Conservation (phyloP, 2,888 invertebrate genomes). For the Epinotia bilunana region DNA sequence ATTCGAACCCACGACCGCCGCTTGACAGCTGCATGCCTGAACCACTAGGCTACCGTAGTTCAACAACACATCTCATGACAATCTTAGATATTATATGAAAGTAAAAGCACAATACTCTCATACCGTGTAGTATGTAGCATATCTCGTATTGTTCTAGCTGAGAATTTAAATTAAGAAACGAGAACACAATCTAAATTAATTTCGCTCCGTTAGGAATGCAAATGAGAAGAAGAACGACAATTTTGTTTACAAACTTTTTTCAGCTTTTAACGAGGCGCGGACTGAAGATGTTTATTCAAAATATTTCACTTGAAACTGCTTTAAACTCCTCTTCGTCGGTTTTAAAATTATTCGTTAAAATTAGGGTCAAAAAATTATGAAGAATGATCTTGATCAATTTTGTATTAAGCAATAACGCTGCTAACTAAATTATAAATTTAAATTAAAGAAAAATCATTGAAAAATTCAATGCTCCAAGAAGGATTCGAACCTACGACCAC, state of each 20-base stretch:
- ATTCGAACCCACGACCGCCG: no score
- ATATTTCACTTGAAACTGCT: not conserved
- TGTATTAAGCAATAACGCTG: no score
- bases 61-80: no score
- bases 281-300: not conserved
- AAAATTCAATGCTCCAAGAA: no score
- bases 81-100: no score
- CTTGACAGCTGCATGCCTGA: no score
- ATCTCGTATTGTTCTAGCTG: slow-evolving; percentile 14
- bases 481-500: no score
- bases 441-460: no score
- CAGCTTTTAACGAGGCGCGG: slow-evolving; percentile 5
- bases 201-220: slow-evolving; percentile 27
- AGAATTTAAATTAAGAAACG: slow-evolving; percentile 27
- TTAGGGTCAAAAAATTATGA: not conserved
- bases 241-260: slow-evolving; percentile 29
- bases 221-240: slow-evolving; percentile 20
- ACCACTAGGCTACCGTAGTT: no score
- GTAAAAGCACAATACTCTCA: not conserved
- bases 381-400: not conserved
- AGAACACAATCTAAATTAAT: slow-evolving; percentile 32
- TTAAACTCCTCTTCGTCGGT: not conserved
- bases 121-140: not conserved
- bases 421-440: no score
- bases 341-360: not conserved